phyloP scores from a whole-genome alignment of 2,113 vertebrate genomes.

The Xiphophorus couchianus region DNA sequence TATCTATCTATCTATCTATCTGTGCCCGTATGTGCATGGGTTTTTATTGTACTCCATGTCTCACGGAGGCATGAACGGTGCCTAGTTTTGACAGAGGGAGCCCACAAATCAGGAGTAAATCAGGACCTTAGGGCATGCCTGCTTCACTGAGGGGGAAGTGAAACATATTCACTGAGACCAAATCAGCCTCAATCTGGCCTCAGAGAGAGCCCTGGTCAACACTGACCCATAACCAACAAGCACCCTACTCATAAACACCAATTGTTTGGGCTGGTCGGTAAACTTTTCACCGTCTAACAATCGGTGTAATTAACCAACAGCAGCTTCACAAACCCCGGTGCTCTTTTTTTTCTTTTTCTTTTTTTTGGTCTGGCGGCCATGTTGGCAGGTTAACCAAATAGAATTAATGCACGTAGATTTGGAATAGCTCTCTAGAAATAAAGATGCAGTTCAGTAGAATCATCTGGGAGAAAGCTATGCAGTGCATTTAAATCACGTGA shows the following conservation, averaged over 20 bases:
- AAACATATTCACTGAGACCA: constrained; percentile 78
- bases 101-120: constrained; percentile 75
- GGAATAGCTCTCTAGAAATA: not conserved
- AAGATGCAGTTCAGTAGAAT: not conserved
- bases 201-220: constrained; percentile 50
- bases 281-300: not conserved
- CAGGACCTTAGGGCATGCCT: constrained; percentile 74
- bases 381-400: not conserved
- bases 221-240: constrained; percentile 57
- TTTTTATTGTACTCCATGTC: constrained; percentile 40
- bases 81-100: constrained; percentile 75
- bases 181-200: constrained; percentile 73
- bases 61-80: constrained; percentile 58
- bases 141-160: constrained; percentile 75
- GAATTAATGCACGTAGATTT: not conserved
- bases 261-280: constrained; percentile 24
- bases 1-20: constrained; percentile 15
- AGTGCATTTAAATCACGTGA: not conserved
- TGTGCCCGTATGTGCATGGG: constrained; percentile 18
- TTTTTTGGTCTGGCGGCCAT: not conserved
- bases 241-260: constrained; percentile 43
- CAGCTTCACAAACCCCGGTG: not conserved
- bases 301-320: not conserved
- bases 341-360: not conserved
- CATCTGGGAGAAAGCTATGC: not conserved